Conservation (phyloP, 2,113 vertebrate genomes). For the Stegastes partitus region DNA sequence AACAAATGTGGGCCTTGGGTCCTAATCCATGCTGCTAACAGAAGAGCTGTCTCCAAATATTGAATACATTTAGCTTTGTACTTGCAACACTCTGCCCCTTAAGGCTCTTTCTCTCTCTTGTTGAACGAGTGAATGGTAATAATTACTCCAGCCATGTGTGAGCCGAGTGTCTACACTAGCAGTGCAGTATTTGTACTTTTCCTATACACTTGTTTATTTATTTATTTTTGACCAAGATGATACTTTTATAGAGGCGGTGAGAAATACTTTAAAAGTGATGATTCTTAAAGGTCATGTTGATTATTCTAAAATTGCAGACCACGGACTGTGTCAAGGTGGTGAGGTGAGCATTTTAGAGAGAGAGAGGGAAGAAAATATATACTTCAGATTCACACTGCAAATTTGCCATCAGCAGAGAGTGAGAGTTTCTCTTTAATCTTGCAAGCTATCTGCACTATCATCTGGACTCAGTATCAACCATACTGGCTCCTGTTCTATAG, state of each 20-base stretch:
- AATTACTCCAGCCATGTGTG: conserved; percentile 46
- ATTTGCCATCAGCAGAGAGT: background rate
- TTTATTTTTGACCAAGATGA: background rate
- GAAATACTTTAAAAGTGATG: conserved; percentile 3
- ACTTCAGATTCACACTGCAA: background rate
- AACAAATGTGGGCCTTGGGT: conserved; percentile 62
- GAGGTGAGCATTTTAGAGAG: background rate
- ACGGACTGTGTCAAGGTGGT: background rate
- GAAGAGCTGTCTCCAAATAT: conserved; percentile 63
- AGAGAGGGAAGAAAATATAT: background rate
- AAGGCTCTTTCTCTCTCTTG: conserved; percentile 38
- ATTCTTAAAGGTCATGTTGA: conserved; percentile 48
- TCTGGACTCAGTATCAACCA: background rate
- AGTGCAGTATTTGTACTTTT: conserved; percentile 5
- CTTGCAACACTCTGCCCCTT: conserved; percentile 44
- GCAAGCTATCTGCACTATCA: background rate
- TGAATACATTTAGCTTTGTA: conserved; percentile 62
- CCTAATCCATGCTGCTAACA: conserved; percentile 49
- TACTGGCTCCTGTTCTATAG: background rate
- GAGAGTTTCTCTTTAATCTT: background rate
- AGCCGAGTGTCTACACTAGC: conserved; percentile 24
- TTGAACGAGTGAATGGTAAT: conserved; percentile 43
- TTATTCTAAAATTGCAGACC: conserved; percentile 26
- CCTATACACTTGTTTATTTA: background rate
- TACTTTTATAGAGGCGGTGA: background rate